Base-by-base conservation (phyloP, 2,113 vertebrate species). In the Chloropsis hardwickii region DNA sequence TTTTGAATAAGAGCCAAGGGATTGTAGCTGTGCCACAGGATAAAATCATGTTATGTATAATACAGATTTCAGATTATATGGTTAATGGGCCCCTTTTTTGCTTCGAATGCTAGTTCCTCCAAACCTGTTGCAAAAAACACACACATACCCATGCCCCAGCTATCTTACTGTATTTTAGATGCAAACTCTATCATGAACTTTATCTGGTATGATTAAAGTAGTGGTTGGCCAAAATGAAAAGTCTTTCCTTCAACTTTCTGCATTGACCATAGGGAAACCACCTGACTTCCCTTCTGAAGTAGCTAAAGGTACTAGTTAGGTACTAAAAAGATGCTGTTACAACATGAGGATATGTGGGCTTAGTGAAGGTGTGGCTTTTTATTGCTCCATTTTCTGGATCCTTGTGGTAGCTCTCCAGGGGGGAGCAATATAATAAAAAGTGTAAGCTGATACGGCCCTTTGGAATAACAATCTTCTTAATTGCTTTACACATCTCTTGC, bases 391-490 rank as follows among this genome's bases (percentile, higher is more conserved):
- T 95, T 79, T 54, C 61, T 86, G 69, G 35, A 88, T 88, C 83
- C 39, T 20, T 56, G 12, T 6, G 25, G 66, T 64, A 86, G 58
- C 40, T 96, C 67, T 90, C 62, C 11, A 3, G 22, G 13, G 62
- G 78, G 17, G 5, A 85, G 19, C 54, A 73, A 66, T 35, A 35
- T 70, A 90, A 93, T 94, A 90, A 94, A 92, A 95, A 92, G 50
- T 29, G 90, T 95, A 88, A 97, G 27, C 45, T 90, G 82, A 88
- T 88, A 70, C 0, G 0, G 72, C 73, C 67, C 80, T 90, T 92
- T 57, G 81, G 71, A 92, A 81, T 73, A 94, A 95, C 81, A 93
- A 50, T 62, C 70, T 57, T 85, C 62, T 66, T 80, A 83, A 93
- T 88, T 92, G 88, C 83, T 90, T 86, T 90, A 56, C 0, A 1